phyloP scores from a whole-genome alignment of 2,113 vertebrate genomes.

The Carlito syrichta region DNA sequence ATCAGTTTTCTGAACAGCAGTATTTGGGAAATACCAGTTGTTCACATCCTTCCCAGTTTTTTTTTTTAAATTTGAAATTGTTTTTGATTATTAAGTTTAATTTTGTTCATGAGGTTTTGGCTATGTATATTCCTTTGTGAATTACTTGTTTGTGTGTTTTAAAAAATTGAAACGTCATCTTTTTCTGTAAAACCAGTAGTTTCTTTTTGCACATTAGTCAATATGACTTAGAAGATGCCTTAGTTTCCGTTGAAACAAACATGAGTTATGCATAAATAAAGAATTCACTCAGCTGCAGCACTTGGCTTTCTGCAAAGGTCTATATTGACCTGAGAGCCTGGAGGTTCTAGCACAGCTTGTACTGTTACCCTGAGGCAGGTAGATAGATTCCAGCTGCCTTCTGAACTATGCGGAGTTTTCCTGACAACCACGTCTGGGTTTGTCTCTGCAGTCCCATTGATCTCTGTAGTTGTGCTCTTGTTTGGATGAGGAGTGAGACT shows the following conservation, averaged over 20 bases:
- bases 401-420: not conserved
- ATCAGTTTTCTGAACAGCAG: not conserved
- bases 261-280: not conserved
- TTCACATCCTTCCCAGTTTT: not conserved
- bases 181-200: not conserved
- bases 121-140: not conserved
- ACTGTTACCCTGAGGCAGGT: not conserved
- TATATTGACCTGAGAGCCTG: not conserved
- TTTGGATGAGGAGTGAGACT: not conserved
- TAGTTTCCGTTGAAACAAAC: not conserved
- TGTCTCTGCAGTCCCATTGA: not conserved
- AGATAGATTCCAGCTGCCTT: not conserved
- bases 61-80: conserved; percentile 14
- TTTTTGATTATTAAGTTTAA: not conserved
- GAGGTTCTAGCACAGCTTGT: not conserved
- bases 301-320: not conserved
- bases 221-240: not conserved
- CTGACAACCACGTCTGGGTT: not conserved
- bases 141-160: not conserved
- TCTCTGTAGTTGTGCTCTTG: not conserved
- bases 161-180: not conserved
- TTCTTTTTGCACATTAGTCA: not conserved
- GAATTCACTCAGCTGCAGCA: not conserved
- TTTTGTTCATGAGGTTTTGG: not conserved
- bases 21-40: not conserved